Percentiles rank a stretch among this genome's conserved stretches.
Evolutionary conservation across 2,113 vertebrate species (phyloP).

Genomic region (Forbesichthys papilliferus): DNA sequence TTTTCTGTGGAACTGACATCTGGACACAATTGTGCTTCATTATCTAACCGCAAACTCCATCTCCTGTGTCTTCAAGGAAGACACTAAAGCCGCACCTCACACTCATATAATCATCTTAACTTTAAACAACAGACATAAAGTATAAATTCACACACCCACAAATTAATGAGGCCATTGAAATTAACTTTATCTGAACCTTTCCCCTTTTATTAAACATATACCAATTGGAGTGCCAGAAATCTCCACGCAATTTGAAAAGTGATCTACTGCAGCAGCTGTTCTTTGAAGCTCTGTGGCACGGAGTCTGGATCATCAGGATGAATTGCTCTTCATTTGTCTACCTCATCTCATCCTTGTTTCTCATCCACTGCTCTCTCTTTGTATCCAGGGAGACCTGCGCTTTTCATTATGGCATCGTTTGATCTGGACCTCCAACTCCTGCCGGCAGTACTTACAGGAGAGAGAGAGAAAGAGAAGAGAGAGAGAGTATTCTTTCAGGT

Average conservation of each 20-base stretch:
- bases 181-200: no score
- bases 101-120: no score
- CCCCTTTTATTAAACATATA: no score
- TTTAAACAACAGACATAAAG: no score
- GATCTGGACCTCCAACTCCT: conserved; percentile 51
- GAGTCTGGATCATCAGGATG: conserved; percentile 38
- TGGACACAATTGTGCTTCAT: no score
- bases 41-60: no score
- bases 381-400: conserved; percentile 54
- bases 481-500: conserved; percentile 9
- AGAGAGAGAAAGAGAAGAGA: not conserved
- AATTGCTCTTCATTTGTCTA: conserved; percentile 57
- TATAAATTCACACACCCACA: no score
- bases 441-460: conserved; percentile 15
- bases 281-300: conserved; percentile 55
- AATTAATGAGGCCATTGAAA: no score
- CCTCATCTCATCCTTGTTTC: conserved; percentile 53
- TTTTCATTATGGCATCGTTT: conserved; percentile 62
- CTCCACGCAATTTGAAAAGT: conserved; percentile 33
- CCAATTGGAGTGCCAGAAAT: not conserved
- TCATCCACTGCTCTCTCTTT: conserved; percentile 29
- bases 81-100: no score
- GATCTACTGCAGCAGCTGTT: conserved; percentile 28
- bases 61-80: no score
- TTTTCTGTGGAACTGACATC: no score